Evolutionary conservation across 1,140 invertebrate species (phyloP), one percentile per base, ranked within the genome.

Genomic region (Helicoverpa armigera): DNA sequence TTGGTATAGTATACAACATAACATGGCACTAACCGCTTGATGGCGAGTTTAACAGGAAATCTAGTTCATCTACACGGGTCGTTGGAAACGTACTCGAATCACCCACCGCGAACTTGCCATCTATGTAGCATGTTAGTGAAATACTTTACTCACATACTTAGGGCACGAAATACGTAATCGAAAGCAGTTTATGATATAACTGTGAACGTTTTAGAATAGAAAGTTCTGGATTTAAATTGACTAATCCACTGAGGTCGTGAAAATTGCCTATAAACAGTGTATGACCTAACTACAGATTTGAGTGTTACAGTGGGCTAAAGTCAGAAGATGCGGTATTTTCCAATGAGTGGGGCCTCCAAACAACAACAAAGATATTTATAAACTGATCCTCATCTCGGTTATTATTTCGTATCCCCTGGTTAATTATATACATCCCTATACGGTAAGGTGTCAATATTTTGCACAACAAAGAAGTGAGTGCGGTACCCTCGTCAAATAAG

Each of bases 51-150:
- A 89, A 83, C 84, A 87, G 89, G 89, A 91, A 92, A 89, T 91
- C 86, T 88, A 87, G 90, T 89, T 87, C 90, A 89, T 90, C 85
- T 89, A 80, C 83, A 91, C 86, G 87, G 90, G 84, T 91, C 88
- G 90, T 83, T 88, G 87, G 82, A 84, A 82, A 83, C 75, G 85
- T 83, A 88, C 85, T 86, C 82, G 84, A 87, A 87, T 81, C 86
- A 84, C 80, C 67, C 70, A 88, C 86, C 86, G 85, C 85, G 86
- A 91, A 88, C 86, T 86, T 88, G 79, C 50, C 18, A 29, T 43
- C 53, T 58, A 12, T 70, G 67, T 58, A 43, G 35, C 43, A 54
- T 70, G 69, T 72, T 72, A 51, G 69, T 54, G 14, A 72, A 54
- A 72, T 69, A 72, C 43, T 50, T 48, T 48, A 65, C 43, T 23